These are phyloP conservation scores for Pterocles orientalis DNA, from an alignment of 2,113 vertebrate species.

Conservation along the genomic window DNA sequence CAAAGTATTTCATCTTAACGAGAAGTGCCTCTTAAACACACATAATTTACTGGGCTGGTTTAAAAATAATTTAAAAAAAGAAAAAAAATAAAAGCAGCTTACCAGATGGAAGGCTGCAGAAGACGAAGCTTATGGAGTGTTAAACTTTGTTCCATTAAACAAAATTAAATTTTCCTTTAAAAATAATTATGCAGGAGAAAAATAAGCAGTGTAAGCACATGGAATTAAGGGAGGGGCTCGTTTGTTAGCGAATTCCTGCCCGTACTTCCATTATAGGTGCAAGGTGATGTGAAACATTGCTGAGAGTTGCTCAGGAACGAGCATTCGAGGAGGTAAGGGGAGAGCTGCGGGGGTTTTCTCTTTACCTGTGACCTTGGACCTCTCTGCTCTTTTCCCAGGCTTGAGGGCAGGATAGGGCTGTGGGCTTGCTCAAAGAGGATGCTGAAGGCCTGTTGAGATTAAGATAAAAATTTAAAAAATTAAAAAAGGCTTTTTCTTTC, in stretches of 20 bases:
- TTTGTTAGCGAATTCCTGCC: neutral
- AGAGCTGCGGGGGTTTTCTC: neutral
- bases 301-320: neutral
- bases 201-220: slow-evolving; percentile 13
- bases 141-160: slow-evolving; percentile 53
- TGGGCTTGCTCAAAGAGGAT: rapidly evolving
- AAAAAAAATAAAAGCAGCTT: neutral
- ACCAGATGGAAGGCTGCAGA: slow-evolving; percentile 1
- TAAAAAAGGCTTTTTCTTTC: neutral
- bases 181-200: slow-evolving; percentile 27
- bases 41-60: neutral
- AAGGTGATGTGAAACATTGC: neutral
- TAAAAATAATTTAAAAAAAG: slow-evolving; percentile 31
- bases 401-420: neutral
- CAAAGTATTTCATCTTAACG: slow-evolving; percentile 31
- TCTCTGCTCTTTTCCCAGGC: neutral
- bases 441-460: neutral
- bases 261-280: neutral
- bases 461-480: rapidly evolving
- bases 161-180: slow-evolving; percentile 45
- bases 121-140: slow-evolving; percentile 9
- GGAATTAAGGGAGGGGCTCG: neutral
- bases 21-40: slow-evolving; percentile 17
- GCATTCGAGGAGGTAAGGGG: rapidly evolving
- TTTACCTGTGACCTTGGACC: neutral